Conservation (phyloP, 2,113 vertebrate genomes). For the Gavialis gangeticus region DNA sequence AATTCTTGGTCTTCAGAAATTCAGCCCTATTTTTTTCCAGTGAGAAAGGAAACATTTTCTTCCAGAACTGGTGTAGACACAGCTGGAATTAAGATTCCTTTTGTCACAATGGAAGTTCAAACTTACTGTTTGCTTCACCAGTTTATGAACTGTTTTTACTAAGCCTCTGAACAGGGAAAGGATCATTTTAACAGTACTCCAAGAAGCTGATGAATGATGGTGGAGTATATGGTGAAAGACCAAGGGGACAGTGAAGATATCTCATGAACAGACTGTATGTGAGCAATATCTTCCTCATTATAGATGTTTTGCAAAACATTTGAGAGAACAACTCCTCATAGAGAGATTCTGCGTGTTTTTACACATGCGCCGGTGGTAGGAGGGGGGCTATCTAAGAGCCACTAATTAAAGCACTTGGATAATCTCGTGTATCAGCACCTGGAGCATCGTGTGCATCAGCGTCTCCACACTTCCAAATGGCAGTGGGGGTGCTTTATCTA, state of each 20-base stretch:
- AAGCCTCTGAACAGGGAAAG: background rate
- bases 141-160: background rate
- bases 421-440: too few relatives aligned
- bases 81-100: background rate
- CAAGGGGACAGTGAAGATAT: background rate
- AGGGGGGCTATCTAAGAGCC: too few relatives aligned
- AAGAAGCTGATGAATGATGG: background rate
- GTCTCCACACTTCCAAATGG: too few relatives aligned
- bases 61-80: background rate
- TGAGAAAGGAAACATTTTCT: background rate
- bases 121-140: background rate
- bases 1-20: background rate
- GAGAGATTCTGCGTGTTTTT: too few relatives aligned
- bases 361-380: too few relatives aligned
- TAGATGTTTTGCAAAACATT: background rate
- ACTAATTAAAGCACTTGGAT: too few relatives aligned
- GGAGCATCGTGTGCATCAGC: too few relatives aligned
- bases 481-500: too few relatives aligned
- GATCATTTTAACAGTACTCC: background rate
- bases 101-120: background rate
- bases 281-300: background rate
- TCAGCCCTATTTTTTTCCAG: background rate
- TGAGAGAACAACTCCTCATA: too few relatives aligned
- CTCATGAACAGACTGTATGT: background rate
- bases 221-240: background rate